phyloP scores from a whole-genome alignment of 2,888 invertebrate species.

The Eristalis arbustorum region DNA sequence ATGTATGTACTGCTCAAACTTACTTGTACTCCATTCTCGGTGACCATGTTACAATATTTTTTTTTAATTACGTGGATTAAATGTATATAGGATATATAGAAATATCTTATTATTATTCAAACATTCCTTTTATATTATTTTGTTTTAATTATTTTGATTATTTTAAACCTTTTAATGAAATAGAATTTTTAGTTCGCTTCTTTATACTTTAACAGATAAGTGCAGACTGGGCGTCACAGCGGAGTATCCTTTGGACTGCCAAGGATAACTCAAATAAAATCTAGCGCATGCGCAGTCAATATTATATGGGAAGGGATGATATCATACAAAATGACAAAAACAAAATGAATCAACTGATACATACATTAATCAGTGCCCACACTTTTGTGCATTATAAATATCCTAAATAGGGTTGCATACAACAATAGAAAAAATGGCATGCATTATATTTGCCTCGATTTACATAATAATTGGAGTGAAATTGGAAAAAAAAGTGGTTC shows the following conservation, averaged over 20 bases:
- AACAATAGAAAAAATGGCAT: neutral
- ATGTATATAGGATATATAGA: neutral
- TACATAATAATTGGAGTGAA: too few species aligned
- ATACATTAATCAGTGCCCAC: neutral
- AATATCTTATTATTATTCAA: neutral
- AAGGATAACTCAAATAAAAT: constrained; percentile 73
- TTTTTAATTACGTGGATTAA: neutral
- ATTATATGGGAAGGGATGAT: constrained; percentile 49
- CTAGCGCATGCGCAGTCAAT: constrained; percentile 74
- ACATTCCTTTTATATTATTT: neutral
- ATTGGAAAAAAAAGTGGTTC: too few species aligned
- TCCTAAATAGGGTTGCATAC: neutral
- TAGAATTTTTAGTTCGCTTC: constrained; percentile 73
- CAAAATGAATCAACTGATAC: neutral
- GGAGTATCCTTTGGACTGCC: constrained; percentile 74
- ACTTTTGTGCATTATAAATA: neutral
- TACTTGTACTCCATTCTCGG: constrained; percentile 81
- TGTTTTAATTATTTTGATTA: neutral
- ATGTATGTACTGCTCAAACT: constrained; percentile 20
- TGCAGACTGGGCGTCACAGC: constrained; percentile 77
- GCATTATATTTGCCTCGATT: neutral
- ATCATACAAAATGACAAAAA: constrained; percentile 33
- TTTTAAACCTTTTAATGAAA: neutral
- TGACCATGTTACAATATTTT: constrained; percentile 77
- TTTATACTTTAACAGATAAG: constrained; percentile 78